phyloP scores from a whole-genome alignment of 1,140 invertebrate genomes.

The Drosophila bifasciata region DNA sequence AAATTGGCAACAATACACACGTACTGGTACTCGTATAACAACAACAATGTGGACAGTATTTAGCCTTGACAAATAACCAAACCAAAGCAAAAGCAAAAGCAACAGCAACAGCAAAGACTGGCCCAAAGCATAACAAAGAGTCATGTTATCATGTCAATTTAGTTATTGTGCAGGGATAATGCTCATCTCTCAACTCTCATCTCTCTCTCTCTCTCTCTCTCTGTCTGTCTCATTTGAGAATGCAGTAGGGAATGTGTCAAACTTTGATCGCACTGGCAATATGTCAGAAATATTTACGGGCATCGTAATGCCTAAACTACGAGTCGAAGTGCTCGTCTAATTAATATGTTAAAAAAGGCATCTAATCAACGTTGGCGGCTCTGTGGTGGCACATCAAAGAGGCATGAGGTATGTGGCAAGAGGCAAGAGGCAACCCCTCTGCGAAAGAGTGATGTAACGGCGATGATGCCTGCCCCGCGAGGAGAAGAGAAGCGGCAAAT shows the following conservation, averaged over 20 bases:
- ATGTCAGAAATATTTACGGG: constrained; percentile 24
- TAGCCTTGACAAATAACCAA: constrained; percentile 52
- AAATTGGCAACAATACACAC: constrained; percentile 42
- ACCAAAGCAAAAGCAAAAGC: constrained; percentile 23
- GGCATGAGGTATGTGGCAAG: constrained; percentile 5
- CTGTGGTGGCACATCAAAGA: constrained; percentile 37
- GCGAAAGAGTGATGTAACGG: constrained; percentile 20
- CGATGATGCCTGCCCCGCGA: not conserved
- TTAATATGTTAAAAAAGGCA: constrained; percentile 47
- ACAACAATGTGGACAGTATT: constrained; percentile 50
- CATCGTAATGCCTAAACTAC: constrained; percentile 39
- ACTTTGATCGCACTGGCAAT: constrained; percentile 3
- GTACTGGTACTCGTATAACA: constrained; percentile 19
- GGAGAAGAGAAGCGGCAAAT: constrained; percentile 20
- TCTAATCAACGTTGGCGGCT: constrained; percentile 46
- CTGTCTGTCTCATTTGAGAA: no score
- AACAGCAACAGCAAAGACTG: constrained; percentile 21
- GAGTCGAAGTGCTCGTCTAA: constrained; percentile 32
- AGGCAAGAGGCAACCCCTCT: constrained; percentile 18
- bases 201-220: no score
- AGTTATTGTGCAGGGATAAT: no score
- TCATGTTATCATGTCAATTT: not conserved
- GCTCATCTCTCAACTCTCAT: no score
- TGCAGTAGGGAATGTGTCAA: constrained; percentile 42
- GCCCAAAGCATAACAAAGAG: constrained; percentile 26